Evolutionary conservation across 2,888 invertebrate species (phyloP).

Genomic region (Dascillus cervinus): DNA sequence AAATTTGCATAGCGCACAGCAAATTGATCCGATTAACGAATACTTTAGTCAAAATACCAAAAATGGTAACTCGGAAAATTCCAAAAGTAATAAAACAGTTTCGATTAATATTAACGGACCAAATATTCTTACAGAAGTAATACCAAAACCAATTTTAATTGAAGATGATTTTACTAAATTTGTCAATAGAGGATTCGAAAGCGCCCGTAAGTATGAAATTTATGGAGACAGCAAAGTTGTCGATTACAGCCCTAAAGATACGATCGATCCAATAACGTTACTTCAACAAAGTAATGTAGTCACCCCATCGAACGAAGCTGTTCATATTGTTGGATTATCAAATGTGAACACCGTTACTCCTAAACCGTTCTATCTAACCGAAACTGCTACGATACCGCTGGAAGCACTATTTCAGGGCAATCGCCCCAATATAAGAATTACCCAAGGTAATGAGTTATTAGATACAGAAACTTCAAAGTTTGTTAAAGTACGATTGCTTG

Average conservation of each 20-base stretch:
- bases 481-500: constrained; percentile 35
- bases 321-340: constrained; percentile 36
- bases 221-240: constrained; percentile 41
- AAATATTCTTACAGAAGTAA: too few species aligned
- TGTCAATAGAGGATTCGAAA: neutral
- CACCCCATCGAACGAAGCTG: constrained; percentile 39
- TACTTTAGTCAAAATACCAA: neutral
- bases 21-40: too few species aligned
- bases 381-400: constrained; percentile 60
- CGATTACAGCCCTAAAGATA: constrained; percentile 36
- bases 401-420: constrained; percentile 59
- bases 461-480: constrained; percentile 36
- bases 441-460: constrained; percentile 30
- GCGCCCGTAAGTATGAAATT: constrained; percentile 29
- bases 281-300: too few species aligned
- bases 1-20: constrained; percentile 3
- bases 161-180: neutral
- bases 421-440: constrained; percentile 29
- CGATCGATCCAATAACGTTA: constrained; percentile 20
- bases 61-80: neutral
- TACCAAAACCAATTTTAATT: too few species aligned
- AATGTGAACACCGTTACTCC: constrained; percentile 37
- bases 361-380: constrained; percentile 35
- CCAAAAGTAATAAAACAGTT: neutral
- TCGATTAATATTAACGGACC: neutral